Percentiles rank a stretch among this genome's conserved stretches.
Evolutionary conservation across 2,888 invertebrate species (phyloP).

Genomic region (Latrodectus hesperus): DNA sequence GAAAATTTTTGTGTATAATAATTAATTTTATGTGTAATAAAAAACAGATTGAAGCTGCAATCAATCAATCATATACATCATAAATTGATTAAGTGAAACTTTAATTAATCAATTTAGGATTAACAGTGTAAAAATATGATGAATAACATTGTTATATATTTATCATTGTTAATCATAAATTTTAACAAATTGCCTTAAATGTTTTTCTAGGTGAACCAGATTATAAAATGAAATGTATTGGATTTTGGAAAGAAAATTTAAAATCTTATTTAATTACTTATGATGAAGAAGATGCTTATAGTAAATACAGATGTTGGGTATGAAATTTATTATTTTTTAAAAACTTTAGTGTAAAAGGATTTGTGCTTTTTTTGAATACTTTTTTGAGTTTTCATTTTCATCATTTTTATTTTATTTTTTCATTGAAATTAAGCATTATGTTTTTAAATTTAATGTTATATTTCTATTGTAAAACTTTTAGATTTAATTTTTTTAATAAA

Average conservation of each 20-base stretch:
- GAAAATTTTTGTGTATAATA: too few relatives aligned
- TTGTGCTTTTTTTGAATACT: neutral
- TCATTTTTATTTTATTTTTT: neutral
- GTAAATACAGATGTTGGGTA: slow-evolving; percentile 97
- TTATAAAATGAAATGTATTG: slow-evolving; percentile 96
- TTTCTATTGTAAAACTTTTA: neutral
- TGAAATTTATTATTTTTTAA: slow-evolving; percentile 59
- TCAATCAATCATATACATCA: too few relatives aligned
- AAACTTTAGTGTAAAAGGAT: neutral
- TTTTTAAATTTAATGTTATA: neutral
- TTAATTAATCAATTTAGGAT: too few relatives aligned
- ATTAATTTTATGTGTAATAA: too few relatives aligned
- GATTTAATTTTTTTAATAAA: slow-evolving; percentile 10
- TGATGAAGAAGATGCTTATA: slow-evolving; percentile 95
- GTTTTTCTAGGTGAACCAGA: slow-evolving; percentile 85
- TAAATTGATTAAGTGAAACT: too few relatives aligned
- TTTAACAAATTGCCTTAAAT: neutral
- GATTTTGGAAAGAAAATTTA: slow-evolving; percentile 98
- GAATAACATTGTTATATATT: too few relatives aligned
- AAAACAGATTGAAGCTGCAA: too few relatives aligned
- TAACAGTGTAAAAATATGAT: too few relatives aligned
- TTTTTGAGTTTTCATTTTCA: neutral
- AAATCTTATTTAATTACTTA: slow-evolving; percentile 96
- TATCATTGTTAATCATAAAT: neutral
- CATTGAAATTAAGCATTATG: neutral